A percentile compares a stretch with the other conserved stretches of the same genome.
phyloP scores from a whole-genome alignment of 1,140 invertebrate genomes.

The Cryptotermes secundus region DNA sequence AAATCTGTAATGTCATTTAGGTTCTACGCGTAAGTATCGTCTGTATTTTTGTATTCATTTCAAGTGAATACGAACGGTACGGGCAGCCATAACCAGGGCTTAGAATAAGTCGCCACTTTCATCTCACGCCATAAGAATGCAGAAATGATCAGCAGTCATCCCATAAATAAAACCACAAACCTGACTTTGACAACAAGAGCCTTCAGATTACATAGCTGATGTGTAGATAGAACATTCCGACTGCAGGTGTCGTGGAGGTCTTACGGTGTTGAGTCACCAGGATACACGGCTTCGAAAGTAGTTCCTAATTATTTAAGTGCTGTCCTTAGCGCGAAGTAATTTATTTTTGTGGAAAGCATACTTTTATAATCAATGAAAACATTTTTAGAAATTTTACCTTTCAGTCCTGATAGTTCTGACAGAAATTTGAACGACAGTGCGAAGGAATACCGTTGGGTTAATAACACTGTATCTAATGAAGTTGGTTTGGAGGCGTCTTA shows the following conservation, averaged over 20 bases:
- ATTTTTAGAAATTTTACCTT: not conserved
- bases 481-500: conserved; percentile 3
- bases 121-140: too few relatives aligned
- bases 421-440: not conserved
- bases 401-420: not conserved
- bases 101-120: too few relatives aligned
- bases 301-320: not conserved
- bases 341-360: not conserved
- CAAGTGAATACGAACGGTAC: too few relatives aligned
- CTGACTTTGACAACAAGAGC: too few relatives aligned
- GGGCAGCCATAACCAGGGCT: too few relatives aligned
- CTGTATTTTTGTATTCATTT: too few relatives aligned
- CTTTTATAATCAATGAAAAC: not conserved
- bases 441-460: conserved; percentile 24
- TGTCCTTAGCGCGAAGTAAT: not conserved
- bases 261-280: not conserved
- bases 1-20: too few relatives aligned
- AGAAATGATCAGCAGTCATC: too few relatives aligned
- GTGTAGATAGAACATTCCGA: not conserved
- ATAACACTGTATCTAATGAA: conserved; percentile 22
- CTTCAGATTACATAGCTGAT: too few relatives aligned
- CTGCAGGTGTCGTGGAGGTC: conserved; percentile 22
- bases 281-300: not conserved
- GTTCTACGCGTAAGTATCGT: too few relatives aligned
- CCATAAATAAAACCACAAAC: too few relatives aligned